Evolutionary conservation across 2,797 vertebrate genomes (phyloP).

Genomic region (Hozukius guyotensis): DNA sequence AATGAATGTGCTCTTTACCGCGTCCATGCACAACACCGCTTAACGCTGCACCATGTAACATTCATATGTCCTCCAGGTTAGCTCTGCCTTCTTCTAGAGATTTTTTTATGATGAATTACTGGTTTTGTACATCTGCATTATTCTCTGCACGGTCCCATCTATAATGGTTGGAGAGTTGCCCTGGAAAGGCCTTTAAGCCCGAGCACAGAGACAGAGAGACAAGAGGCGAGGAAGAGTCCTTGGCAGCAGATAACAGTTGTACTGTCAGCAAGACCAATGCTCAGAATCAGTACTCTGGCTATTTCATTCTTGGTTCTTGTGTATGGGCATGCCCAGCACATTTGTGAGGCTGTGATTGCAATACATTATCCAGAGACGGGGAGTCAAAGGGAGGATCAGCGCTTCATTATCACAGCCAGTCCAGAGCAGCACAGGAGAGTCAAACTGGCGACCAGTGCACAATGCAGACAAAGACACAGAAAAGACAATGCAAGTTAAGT

Average conservation of each 20-base stretch:
- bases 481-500: slow-evolving; percentile 35
- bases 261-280: slow-evolving; percentile 58
- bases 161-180: slow-evolving; percentile 33
- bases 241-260: slow-evolving; percentile 48
- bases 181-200: slow-evolving; percentile 43
- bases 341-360: slow-evolving; percentile 68
- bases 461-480: slow-evolving; percentile 17
- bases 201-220: slow-evolving; percentile 20
- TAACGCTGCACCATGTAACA: neutral
- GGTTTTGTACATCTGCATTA: slow-evolving; percentile 41
- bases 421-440: slow-evolving; percentile 62
- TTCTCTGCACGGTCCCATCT: slow-evolving; percentile 24
- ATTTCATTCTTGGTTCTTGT: slow-evolving; percentile 55
- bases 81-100: slow-evolving; percentile 16
- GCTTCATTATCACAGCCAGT: slow-evolving; percentile 62
- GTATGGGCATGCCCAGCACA: slow-evolving; percentile 61
- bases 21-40: neutral
- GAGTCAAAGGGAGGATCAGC: slow-evolving; percentile 66
- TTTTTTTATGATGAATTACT: slow-evolving; percentile 13
- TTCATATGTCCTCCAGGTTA: slow-evolving; percentile 10
- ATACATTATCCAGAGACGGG: slow-evolving; percentile 55
- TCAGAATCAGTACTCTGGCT: slow-evolving; percentile 49
- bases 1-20: neutral
- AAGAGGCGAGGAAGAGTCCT: slow-evolving; percentile 36
- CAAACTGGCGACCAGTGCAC: slow-evolving; percentile 43